Evolutionary conservation across 2,888 invertebrate species (phyloP).

Genomic region (Pogonocherus hispidulus): DNA sequence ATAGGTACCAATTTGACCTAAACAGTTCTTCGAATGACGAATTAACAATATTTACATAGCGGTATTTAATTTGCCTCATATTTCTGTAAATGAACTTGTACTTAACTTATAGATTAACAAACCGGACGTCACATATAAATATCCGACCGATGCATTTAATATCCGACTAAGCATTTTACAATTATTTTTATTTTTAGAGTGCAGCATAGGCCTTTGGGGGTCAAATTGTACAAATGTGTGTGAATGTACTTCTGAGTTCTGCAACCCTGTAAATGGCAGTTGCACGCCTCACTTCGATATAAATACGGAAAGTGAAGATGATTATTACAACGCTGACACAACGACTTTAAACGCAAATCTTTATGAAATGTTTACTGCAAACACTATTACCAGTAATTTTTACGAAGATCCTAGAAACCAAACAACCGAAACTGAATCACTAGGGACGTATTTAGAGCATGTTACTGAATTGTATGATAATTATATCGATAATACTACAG

Average conservation of each 20-base stretch:
- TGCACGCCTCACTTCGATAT: background rate
- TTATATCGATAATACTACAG: background rate
- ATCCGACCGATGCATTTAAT: too few species aligned
- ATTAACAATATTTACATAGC: too few species aligned
- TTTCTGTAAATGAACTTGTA: too few species aligned
- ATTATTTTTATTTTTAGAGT: slow-evolving; percentile 3
- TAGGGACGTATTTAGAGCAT: background rate
- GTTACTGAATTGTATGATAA: background rate
- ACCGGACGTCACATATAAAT: too few species aligned
- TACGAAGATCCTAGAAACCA: background rate
- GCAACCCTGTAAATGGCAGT: slow-evolving; percentile 23
- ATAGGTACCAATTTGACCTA: too few species aligned
- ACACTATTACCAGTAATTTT: too few species aligned
- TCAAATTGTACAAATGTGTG: slow-evolving; percentile 79
- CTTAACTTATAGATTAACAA: too few species aligned
- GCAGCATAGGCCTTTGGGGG: slow-evolving; percentile 79
- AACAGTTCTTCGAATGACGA: too few species aligned
- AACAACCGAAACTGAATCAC: background rate
- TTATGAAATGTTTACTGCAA: background rate
- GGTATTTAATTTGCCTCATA: too few species aligned
- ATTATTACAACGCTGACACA: too few species aligned
- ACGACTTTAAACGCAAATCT: background rate
- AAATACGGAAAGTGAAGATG: background rate
- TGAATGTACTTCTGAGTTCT: slow-evolving; percentile 65
- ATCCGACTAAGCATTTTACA: too few species aligned